Percentiles rank a stretch among this genome's conserved stretches.
Evolutionary conservation across 2,113 vertebrate species (phyloP).

Genomic region (Xenus cinereus): DNA sequence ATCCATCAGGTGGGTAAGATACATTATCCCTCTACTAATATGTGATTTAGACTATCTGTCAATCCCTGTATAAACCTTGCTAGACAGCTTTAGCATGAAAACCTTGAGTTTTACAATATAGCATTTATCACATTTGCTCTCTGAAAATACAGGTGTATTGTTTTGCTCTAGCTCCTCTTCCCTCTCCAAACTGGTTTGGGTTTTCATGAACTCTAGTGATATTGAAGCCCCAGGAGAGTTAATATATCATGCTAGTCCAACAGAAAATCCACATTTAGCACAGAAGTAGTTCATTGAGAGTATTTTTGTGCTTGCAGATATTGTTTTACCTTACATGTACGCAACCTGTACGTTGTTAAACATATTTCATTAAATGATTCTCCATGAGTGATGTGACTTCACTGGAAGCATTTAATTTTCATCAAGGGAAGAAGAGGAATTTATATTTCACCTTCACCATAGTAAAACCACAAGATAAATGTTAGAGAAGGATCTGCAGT

Average conservation of each 20-base stretch:
- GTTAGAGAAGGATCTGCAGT: not conserved
- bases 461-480: not conserved
- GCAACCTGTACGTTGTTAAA: not conserved
- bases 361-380: not conserved
- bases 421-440: not conserved
- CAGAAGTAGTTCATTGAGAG: not conserved
- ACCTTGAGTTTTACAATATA: not conserved
- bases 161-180: not conserved
- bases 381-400: not conserved
- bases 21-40: not conserved
- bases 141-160: not conserved
- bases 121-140: not conserved
- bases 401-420: not conserved
- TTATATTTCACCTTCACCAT: not conserved
- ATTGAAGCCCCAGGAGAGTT: not conserved
- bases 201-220: not conserved
- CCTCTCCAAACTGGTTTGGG: not conserved
- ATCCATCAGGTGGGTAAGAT: not conserved
- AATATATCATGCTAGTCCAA: not conserved
- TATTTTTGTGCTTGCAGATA: not conserved
- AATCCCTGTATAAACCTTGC: not conserved
- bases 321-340: not conserved
- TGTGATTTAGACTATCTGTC: not conserved
- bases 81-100: not conserved
- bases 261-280: not conserved